Evolutionary conservation across 1,140 invertebrate genomes (phyloP).

Genomic region (Drosophila mauritiana): DNA sequence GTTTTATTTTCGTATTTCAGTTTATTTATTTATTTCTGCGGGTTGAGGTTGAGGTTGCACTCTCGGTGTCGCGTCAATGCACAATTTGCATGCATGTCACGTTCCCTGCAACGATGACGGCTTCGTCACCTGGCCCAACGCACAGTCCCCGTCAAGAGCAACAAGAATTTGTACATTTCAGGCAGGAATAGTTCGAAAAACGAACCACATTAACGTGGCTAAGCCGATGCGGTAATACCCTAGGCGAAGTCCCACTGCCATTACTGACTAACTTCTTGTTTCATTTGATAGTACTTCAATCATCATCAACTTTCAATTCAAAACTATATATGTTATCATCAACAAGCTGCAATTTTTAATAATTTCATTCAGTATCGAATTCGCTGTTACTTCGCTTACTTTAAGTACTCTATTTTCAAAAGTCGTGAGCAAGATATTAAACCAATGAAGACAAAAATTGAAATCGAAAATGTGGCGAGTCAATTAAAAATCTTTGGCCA

Average conservation of each 20-base stretch:
- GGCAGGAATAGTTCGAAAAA: constrained; percentile 17
- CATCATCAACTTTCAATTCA: too few species aligned
- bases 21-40: constrained; percentile 13
- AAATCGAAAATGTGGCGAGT: constrained; percentile 41
- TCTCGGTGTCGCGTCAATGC: constrained; percentile 18
- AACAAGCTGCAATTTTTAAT: too few species aligned
- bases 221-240: constrained; percentile 4
- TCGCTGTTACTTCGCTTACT: constrained; percentile 6
- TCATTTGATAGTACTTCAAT: too few species aligned
- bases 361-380: neutral
- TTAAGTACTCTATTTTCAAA: neutral
- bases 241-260: neutral
- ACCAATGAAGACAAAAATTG: constrained; percentile 19
- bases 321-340: too few species aligned
- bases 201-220: constrained; percentile 21
- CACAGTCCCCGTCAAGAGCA: constrained; percentile 11
- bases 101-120: constrained; percentile 53
- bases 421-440: constrained; percentile 35
- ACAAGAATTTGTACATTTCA: constrained; percentile 25
- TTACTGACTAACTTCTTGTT: too few species aligned
- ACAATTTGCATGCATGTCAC: constrained; percentile 73
- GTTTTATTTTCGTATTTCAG: neutral
- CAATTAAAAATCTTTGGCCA: constrained; percentile 55
- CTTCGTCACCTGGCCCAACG: constrained; percentile 61
- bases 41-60: constrained; percentile 22